Evolutionary conservation across 2,797 vertebrate genomes (phyloP), one percentile per base, ranked within the genome.

Genomic region (Tamandua tetradactyla): DNA sequence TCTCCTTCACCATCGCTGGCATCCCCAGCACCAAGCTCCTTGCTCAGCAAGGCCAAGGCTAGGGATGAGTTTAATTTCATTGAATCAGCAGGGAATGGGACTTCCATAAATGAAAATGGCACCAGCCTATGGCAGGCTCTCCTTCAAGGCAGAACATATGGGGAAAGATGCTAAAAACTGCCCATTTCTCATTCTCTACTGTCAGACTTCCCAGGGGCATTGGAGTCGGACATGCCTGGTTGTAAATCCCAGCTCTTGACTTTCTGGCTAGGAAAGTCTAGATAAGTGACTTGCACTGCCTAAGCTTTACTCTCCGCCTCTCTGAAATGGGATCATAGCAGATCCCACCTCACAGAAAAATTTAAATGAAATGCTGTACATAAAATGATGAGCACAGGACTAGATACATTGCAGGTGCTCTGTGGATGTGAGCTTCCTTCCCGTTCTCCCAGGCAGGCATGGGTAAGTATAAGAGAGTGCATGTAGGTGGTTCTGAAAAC

Each of bases 11-110:
- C 5, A 13, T 22, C 68, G 6, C 47, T 2, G 0, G 42, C 32
- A 27, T 1, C 78, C 78, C 15, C 59, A 44, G 10, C 4, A 7
- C 27, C 47, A 52, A 37, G 10, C 42, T 17, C 59, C 64, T 44
- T 3, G 4, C n/a, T 57, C 37, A 17, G 4, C 32, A 4, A 13
- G 8, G 2, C 40, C 7, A 4, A 32, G 12, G 23, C 72, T 52
- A 44, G 40, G 66, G 10, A 44, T 0, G 5, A 42, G 61, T 5
- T 20, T 23, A 20, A 42, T 69, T 49, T 85, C 42, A 8, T 0
- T 0, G 20, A 30, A 23, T 8, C 3, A 0, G 40, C n/a, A 30
- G 27, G 20, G 9, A n/a, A 8, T 2, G 4, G 22, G 22, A 32
- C 30, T 47, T 40, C 3, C 15, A 27, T 57, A 71, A n/a, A 10